These are phyloP conservation scores for Myotis pilosus DNA, from an alignment of 2,797 vertebrate genomes.

Conservation along the genomic window DNA sequence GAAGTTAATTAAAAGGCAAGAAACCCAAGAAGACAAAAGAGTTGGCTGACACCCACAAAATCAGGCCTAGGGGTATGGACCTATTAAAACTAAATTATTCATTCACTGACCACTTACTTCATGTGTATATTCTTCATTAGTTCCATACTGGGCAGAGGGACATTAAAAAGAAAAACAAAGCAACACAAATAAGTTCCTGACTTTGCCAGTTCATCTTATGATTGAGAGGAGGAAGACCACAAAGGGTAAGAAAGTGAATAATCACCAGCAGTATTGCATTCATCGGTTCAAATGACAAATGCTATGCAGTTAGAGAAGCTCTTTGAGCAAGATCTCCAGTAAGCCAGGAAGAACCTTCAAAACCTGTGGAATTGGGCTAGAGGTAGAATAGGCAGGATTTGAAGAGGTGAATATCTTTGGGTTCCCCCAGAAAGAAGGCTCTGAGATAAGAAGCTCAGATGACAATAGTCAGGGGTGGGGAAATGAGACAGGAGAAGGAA, in stretches of 20 bases:
- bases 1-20: slow-evolving; percentile 59
- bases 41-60: neutral
- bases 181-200: neutral
- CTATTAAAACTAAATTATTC: neutral
- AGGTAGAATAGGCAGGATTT: neutral
- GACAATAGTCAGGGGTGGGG: neutral
- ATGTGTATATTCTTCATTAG: neutral
- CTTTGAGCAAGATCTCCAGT: neutral
- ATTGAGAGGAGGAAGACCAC: neutral
- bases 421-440: neutral
- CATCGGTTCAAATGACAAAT: neutral
- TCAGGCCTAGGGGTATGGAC: neutral
- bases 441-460: neutral
- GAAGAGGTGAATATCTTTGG: neutral
- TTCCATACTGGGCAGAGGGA: neutral
- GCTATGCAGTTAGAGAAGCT: neutral
- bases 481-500: neutral
- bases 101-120: neutral
- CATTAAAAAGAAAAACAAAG: slow-evolving; percentile 23
- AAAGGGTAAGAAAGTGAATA: neutral
- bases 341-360: neutral
- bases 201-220: neutral
- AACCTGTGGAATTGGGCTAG: neutral
- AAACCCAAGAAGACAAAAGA: neutral
- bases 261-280: neutral